Evolutionary conservation across 2,113 vertebrate species (phyloP).

Genomic region (Herpetotheres cachinnans): DNA sequence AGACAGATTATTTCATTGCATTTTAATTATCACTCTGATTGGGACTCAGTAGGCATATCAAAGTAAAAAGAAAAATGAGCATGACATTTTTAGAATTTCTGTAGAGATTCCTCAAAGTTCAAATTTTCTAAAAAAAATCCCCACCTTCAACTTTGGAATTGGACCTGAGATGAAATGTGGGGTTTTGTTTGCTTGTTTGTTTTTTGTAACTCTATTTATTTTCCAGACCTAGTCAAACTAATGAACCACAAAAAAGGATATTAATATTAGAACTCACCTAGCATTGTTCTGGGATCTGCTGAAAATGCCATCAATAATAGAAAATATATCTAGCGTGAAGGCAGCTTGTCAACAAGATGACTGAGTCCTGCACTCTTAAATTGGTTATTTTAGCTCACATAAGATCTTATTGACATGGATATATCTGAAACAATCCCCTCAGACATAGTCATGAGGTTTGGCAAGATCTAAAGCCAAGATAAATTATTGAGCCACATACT

Average conservation of each 20-base stretch:
- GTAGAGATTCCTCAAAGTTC: background rate
- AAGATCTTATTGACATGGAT: slow-evolving; percentile 68
- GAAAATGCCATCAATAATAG: slow-evolving; percentile 29
- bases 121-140: background rate
- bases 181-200: background rate
- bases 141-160: background rate
- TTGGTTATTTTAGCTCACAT: slow-evolving; percentile 62
- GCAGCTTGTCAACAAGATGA: slow-evolving; percentile 65
- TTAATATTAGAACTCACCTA: slow-evolving; percentile 35
- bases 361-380: slow-evolving; percentile 57
- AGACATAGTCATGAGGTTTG: slow-evolving; percentile 27
- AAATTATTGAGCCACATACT: slow-evolving; percentile 13
- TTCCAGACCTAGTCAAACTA: background rate
- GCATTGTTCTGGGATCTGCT: slow-evolving; percentile 12
- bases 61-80: slow-evolving; percentile 12
- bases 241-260: background rate
- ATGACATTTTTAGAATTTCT: background rate
- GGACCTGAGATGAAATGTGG: background rate
- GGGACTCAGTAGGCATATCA: background rate
- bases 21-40: slow-evolving; percentile 14
- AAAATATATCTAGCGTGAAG: slow-evolving; percentile 53
- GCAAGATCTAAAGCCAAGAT: slow-evolving; percentile 55
- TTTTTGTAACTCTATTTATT: background rate
- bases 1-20: background rate
- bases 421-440: slow-evolving; percentile 48